A percentile compares a stretch with the other conserved stretches of the same genome.
Conservation (phyloP, 2,113 vertebrate species). For the Hydrolagus affinis region DNA sequence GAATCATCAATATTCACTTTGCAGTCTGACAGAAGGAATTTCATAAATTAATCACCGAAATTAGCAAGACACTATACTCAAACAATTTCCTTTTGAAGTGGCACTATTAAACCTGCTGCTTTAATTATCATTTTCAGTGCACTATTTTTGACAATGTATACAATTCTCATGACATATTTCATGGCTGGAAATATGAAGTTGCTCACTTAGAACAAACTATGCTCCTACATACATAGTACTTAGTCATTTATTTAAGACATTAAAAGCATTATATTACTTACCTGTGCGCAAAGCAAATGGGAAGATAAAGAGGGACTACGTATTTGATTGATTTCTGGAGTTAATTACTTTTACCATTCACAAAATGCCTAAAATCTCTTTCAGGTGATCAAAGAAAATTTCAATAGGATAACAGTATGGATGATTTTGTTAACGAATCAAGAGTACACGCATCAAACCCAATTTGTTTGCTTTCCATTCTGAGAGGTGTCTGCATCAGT, state of each 20-base stretch:
- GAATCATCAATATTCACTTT: not conserved
- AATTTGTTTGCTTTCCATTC: not conserved
- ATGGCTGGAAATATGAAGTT: not conserved
- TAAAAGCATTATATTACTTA: not conserved
- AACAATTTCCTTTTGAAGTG: not conserved
- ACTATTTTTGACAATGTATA: not conserved
- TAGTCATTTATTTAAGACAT: constrained; percentile 18
- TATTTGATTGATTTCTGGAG: not conserved
- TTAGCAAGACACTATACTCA: not conserved
- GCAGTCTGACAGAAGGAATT: not conserved
- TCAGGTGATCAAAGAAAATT: not conserved
- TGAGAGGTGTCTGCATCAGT: not conserved
- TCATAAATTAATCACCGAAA: not conserved
- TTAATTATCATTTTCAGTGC: not conserved
- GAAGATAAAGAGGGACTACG: not conserved
- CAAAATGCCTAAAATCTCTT: not conserved
- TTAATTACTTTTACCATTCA: not conserved
- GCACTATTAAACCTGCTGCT: not conserved
- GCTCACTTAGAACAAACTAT: not conserved
- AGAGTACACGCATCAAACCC: not conserved
- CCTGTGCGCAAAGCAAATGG: not conserved
- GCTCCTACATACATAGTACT: not conserved
- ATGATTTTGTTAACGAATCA: not conserved
- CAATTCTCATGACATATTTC: not conserved
- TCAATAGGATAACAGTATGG: constrained; percentile 2